These are phyloP conservation scores for Dolichallabes microphthalmus DNA, from an alignment of 2,113 vertebrate species.

Conservation along the genomic window DNA sequence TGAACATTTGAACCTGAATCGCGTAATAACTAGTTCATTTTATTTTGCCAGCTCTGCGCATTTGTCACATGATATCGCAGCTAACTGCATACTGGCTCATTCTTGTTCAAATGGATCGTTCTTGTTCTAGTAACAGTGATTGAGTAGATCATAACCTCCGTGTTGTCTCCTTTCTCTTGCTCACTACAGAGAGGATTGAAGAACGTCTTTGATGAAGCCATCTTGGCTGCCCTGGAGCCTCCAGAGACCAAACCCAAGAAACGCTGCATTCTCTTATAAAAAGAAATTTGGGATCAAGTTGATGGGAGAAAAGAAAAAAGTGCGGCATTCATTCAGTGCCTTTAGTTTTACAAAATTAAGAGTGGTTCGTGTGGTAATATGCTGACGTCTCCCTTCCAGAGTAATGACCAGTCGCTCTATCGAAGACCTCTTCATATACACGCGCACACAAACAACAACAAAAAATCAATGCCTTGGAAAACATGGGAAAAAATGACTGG, in stretches of 20 bases:
- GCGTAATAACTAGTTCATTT: background rate
- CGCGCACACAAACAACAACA: background rate
- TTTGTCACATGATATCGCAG: background rate
- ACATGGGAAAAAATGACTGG: conserved; percentile 14
- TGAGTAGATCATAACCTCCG: background rate
- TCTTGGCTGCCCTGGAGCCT: conserved; percentile 73
- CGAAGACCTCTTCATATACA: background rate
- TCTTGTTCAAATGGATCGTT: background rate
- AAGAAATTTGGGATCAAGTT: conserved; percentile 12
- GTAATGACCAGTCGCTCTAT: conserved; percentile 30
- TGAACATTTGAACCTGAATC: background rate
- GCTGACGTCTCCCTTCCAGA: conserved; percentile 22
- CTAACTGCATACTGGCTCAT: background rate
- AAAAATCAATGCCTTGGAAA: conserved; percentile 7
- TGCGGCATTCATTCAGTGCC: conserved; percentile 58
- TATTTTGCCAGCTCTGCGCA: background rate
- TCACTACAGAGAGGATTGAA: conserved; percentile 67
- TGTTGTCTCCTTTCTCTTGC: background rate
- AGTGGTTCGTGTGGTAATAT: conserved; percentile 42
- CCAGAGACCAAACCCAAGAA: conserved; percentile 73
- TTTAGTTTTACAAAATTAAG: conserved; percentile 58
- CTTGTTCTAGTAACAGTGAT: background rate
- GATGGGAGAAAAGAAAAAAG: background rate
- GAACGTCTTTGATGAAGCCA: conserved; percentile 76
- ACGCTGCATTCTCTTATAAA: conserved; percentile 70